Conservation (phyloP, 2,113 vertebrate species). For the Megalops atlanticus region DNA sequence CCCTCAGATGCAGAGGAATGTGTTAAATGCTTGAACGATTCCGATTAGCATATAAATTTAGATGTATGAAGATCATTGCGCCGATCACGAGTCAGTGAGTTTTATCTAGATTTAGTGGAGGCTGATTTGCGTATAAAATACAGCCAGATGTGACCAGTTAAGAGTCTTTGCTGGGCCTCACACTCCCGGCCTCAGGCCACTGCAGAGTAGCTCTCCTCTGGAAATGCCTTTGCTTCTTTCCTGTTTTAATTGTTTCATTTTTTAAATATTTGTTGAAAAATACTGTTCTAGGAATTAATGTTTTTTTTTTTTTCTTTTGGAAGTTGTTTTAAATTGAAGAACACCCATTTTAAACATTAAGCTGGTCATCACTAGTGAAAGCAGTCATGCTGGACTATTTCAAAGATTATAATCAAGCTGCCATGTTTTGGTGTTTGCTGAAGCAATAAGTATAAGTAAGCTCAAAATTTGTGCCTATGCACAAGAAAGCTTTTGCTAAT, state of each 20-base stretch:
- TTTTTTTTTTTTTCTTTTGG: conserved; percentile 20
- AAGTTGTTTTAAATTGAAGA: conserved; percentile 12
- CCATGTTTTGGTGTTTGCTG: too few species aligned
- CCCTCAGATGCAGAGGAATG: conserved; percentile 72
- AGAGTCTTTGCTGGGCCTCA: conserved; percentile 35
- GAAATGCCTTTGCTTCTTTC: conserved; percentile 40
- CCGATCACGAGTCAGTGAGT: conserved; percentile 75
- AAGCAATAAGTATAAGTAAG: too few species aligned
- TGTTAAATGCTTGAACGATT: conserved; percentile 65
- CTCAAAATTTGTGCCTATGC: too few species aligned
- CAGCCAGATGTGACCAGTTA: conserved; percentile 65
- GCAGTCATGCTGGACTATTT: too few species aligned
- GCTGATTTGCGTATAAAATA: conserved; percentile 76
- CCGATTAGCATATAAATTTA: conserved; percentile 82
- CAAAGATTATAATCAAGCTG: too few species aligned
- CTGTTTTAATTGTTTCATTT: conserved; percentile 48
- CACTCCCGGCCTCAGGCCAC: conserved; percentile 12
- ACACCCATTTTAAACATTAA: too few species aligned
- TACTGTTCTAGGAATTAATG: conserved; percentile 1
- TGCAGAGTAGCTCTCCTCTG: conserved; percentile 16
- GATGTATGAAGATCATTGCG: conserved; percentile 76
- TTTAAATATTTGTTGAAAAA: too few species aligned
- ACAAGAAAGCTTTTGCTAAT: too few species aligned
- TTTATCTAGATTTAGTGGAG: conserved; percentile 79
- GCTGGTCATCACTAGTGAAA: too few species aligned